These are phyloP conservation scores for Sipha maydis DNA, from an alignment of 2,888 invertebrate species.

Conservation along the genomic window DNA sequence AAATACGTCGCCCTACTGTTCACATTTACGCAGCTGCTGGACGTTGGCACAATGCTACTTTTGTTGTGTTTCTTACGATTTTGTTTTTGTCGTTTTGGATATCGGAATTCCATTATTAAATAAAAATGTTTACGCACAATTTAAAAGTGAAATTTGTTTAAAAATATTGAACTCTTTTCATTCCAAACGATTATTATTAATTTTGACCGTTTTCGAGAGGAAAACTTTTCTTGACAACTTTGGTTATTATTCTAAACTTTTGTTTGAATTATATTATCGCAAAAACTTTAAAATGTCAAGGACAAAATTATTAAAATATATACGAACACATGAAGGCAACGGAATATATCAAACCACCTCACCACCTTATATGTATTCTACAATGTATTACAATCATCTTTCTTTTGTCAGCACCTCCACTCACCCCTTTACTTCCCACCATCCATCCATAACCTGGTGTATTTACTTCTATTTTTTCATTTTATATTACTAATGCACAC, in stretches of 20 bases:
- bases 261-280: slow-evolving; percentile 37
- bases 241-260: slow-evolving; percentile 41
- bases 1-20: neutral
- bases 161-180: slow-evolving; percentile 18
- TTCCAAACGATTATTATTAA: slow-evolving; percentile 31
- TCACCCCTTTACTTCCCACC: neutral
- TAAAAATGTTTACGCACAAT: neutral
- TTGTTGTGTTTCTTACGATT: neutral
- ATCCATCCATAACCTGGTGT: neutral
- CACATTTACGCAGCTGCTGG: slow-evolving; percentile 1
- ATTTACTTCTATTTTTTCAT: slow-evolving; percentile 2
- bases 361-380: neutral
- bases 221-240: slow-evolving; percentile 37
- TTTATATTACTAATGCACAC: slow-evolving; percentile 50
- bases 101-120: neutral
- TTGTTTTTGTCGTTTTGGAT: slow-evolving; percentile 5
- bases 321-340: neutral
- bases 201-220: neutral
- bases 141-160: slow-evolving; percentile 9
- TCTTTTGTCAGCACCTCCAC: neutral
- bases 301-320: slow-evolving; percentile 35
- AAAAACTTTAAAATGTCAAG: slow-evolving; percentile 46
- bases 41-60: neutral
- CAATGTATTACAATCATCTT: slow-evolving; percentile 50
- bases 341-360: slow-evolving; percentile 9